Base-by-base conservation (phyloP, 2,888 invertebrate species). In the Dorcus hopei region DNA sequence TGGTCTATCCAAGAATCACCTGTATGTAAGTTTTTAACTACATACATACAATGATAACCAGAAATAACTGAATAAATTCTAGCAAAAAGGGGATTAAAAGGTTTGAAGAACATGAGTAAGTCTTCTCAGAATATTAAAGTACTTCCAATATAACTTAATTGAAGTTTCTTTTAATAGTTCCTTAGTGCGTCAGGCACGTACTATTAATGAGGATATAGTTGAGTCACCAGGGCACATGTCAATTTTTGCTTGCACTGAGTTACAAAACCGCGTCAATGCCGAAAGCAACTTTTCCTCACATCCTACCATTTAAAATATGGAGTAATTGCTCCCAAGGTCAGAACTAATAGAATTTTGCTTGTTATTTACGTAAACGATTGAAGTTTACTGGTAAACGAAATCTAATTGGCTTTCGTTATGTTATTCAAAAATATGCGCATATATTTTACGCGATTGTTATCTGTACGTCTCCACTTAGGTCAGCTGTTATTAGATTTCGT, bases 201-300 rank as follows among this genome's bases (percentile, higher is more conserved):
- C 45, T 45, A 45, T 45, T 45, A 45, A 45, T 45, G 45, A 45
- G 45, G 45, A 45, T 45, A 45, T 45, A n/a, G 45, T 11, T 45
- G 45, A 45, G 16, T 45, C 45, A 45, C 9, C 45, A 16, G 45
- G 45, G 45, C 45, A 45, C 23, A 45, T 45, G 45, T 45, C 45
- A 45, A 45, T 45, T 45, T 45, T 23, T 16, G 45, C 26, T 7
- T 33, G 3, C 19, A 9, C 16, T 45, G 45, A 42, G 45, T 11
- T 11, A 9, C 23, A 45, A 45, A 9, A 19, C 45, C 9, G 14
- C 45, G 16, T 45, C 45, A 45, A 45, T 45, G 45, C 45, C 45
- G 14, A 45, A 41, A 45, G 23, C 8, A 19, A 11, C 16, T 11
- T 45, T 45, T 11, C 45, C 45, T 42, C 42, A 7, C 42, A 11